A percentile compares a stretch with the other conserved stretches of the same genome.
Conservation (phyloP, 2,797 vertebrate genomes). For the Enteromius treurensis region DNA sequence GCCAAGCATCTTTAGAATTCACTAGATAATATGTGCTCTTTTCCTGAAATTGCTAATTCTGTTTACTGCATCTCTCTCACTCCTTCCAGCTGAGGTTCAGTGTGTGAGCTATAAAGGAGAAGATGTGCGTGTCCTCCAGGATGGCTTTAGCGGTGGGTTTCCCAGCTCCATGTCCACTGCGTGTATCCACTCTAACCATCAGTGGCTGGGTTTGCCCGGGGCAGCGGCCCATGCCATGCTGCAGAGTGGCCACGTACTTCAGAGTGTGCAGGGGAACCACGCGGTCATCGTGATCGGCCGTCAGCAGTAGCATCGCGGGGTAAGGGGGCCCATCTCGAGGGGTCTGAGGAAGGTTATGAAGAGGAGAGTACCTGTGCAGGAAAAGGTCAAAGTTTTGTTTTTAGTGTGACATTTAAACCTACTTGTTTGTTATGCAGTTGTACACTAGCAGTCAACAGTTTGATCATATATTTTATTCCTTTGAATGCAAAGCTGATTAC, state of each 20-base stretch:
- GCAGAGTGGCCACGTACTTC: slow-evolving; percentile 77
- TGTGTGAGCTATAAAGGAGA: slow-evolving; percentile 76
- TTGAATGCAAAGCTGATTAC: neutral
- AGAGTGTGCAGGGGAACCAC: slow-evolving; percentile 82
- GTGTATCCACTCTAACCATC: slow-evolving; percentile 77
- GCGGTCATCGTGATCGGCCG: slow-evolving; percentile 80
- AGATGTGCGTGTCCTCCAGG: slow-evolving; percentile 76
- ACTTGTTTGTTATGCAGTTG: neutral
- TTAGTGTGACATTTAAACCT: neutral
- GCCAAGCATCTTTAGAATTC: neutral
- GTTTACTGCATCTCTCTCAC: neutral
- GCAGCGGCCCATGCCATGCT: slow-evolving; percentile 68
- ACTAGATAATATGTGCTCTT: neutral
- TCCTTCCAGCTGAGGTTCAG: slow-evolving; percentile 73
- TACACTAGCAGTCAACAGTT: neutral
- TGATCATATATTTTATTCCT: too few relatives aligned
- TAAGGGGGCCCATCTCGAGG: slow-evolving; percentile 63
- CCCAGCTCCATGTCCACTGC: slow-evolving; percentile 78
- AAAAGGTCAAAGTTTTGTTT: neutral
- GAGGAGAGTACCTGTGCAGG: slow-evolving; percentile 76
- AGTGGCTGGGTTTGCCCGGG: slow-evolving; percentile 71
- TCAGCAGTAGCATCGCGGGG: slow-evolving; percentile 77
- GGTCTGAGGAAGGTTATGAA: slow-evolving; percentile 73
- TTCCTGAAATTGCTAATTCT: neutral
- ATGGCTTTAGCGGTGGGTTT: slow-evolving; percentile 81